Evolutionary conservation across 2,888 invertebrate genomes (phyloP), one percentile per base, ranked within the genome.

Genomic region (Dynastes hyllus): DNA sequence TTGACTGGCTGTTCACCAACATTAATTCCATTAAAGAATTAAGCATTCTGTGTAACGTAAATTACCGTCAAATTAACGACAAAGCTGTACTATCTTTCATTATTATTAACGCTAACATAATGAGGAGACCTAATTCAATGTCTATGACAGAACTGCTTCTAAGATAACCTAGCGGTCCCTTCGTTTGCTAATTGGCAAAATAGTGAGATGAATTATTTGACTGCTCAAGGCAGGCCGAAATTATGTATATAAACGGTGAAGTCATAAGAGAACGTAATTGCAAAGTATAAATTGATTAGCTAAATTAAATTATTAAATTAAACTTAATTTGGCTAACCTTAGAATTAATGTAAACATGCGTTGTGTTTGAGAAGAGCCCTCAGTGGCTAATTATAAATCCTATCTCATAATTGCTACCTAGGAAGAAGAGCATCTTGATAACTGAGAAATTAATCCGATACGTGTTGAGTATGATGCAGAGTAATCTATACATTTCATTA

Each of bases 171-270:
- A 58, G 45, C 58, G 13, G 27, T 70, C 45, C 40, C 53, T 32
- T 29, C 13, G 13, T 65, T 66, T 78, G 32, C 27, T 78, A 70
- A 77, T 78, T 53, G 40, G 45, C 45, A 61, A 78, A 61, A 70
- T 70, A 50, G 61, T 5, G 45, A 32, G 70, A 77, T 78, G 70
- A 78, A 78, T 78, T 69, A 61, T 37, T 69, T 37, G 37, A 55
- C 70, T 78, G 78, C 27, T 55, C n/a, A 40, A 40, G 70, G 9
- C 77, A 66, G 16, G 13, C n/a, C 50, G 29, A 32, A 55, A 55
- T 71, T n/a, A 53, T 22, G 22, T 22, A 22, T 22, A 55, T 55
- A 71, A 53, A 55, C 45, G 67, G 45, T 27, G 67, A 67, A 11
- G 27, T 45, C 45, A 50, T 4, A n/a, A 9, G 22, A 50, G 45